These are phyloP conservation scores for Haliaeetus vocifer DNA, from an alignment of 2,797 vertebrate species.

Conservation along the genomic window DNA sequence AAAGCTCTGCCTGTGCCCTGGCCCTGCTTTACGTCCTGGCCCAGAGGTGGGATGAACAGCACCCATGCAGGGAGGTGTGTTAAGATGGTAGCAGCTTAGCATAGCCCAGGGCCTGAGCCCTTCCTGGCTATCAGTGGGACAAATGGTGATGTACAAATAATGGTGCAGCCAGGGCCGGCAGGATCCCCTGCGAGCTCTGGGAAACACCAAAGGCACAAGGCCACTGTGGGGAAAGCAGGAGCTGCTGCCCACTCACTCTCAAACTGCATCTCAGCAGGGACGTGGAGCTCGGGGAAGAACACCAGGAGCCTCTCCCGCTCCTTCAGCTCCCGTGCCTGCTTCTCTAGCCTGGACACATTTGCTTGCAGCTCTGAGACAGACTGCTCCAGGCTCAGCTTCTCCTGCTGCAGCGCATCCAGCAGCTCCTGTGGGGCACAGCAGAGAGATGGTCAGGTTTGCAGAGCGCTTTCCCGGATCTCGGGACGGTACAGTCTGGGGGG, in stretches of 20 bases:
- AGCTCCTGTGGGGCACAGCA: slow-evolving; percentile 67
- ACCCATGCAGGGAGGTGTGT: rapidly evolving
- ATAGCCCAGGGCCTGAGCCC: not conserved
- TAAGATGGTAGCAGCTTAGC: not conserved
- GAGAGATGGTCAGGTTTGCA: not conserved
- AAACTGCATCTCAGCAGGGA: slow-evolving; percentile 59
- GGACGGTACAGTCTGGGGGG: not conserved
- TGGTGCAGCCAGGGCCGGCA: rapidly evolving
- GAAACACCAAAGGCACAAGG: not conserved
- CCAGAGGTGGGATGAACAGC: not conserved
- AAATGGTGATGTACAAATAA: not conserved
- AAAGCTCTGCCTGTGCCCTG: not conserved
- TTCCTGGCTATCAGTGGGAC: not conserved
- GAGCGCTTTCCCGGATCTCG: not conserved
- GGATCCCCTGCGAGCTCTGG: not conserved
- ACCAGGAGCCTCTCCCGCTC: slow-evolving; percentile 86
- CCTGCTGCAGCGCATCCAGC: slow-evolving; percentile 66
- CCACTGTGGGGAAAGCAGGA: no score
- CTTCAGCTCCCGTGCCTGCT: slow-evolving; percentile 61
- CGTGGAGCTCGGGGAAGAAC: slow-evolving; percentile 86
- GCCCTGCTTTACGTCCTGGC: not conserved
- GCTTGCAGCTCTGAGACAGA: slow-evolving; percentile 61
- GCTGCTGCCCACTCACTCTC: slow-evolving; percentile 73
- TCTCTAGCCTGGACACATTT: slow-evolving; percentile 66
- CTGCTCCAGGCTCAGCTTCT: slow-evolving; percentile 78